Evolutionary conservation across 2,797 vertebrate species (phyloP).

Genomic region (Sparus aurata): DNA sequence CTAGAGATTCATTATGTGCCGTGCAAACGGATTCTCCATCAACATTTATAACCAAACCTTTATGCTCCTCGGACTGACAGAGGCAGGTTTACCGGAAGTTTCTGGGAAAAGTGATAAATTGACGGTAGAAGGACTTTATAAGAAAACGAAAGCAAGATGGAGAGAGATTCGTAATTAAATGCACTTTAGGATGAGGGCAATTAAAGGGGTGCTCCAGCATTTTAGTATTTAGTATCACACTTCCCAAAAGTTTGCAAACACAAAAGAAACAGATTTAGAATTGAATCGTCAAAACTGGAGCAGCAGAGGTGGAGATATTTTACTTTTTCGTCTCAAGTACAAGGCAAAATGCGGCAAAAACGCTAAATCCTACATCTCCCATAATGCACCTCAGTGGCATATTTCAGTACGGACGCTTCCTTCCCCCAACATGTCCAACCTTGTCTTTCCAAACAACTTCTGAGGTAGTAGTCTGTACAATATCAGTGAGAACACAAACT

Average conservation of each 20-base stretch:
- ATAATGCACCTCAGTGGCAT: neutral
- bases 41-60: slow-evolving; percentile 55
- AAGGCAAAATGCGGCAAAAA: neutral
- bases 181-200: neutral
- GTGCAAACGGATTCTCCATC: slow-evolving; percentile 39
- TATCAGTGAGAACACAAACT: too few species aligned
- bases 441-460: too few species aligned
- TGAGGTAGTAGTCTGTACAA: too few species aligned
- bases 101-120: slow-evolving; percentile 56
- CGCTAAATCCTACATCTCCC: neutral
- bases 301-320: neutral
- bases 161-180: too few species aligned
- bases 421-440: too few species aligned
- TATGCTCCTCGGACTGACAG: slow-evolving; percentile 21
- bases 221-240: neutral
- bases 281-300: too few species aligned
- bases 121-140: slow-evolving; percentile 1
- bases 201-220: neutral
- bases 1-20: slow-evolving; percentile 57
- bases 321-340: neutral
- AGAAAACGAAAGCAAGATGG: neutral
- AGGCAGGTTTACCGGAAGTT: slow-evolving; percentile 31
- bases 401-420: neutral
- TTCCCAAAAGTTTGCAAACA: neutral
- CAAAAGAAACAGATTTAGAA: neutral